These are phyloP conservation scores for Tichodroma muraria DNA, from an alignment of 2,113 vertebrate genomes.

Conservation along the genomic window DNA sequence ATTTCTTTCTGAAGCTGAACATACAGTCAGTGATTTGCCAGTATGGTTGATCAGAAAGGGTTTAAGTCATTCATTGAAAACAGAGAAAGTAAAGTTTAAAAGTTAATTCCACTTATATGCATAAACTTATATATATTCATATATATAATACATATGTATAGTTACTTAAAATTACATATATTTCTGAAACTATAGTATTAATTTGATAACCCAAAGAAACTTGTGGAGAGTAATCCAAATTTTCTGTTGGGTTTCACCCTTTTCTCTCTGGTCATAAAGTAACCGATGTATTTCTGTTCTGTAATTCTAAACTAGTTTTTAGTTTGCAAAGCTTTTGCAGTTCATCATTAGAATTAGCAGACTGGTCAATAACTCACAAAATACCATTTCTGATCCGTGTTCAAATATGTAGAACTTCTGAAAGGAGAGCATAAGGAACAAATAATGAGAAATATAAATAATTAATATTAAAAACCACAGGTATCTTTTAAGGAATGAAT, in stretches of 20 bases:
- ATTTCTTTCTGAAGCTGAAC: not conserved
- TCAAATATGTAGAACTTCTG: not conserved
- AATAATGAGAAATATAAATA: not conserved
- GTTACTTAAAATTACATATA: not conserved
- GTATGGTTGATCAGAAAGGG: not conserved
- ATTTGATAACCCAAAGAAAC: not conserved
- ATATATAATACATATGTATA: not conserved
- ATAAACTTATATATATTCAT: not conserved
- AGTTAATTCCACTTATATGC: not conserved
- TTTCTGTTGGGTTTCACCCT: not conserved
- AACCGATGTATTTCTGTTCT: no score
- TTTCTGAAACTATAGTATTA: not conserved
- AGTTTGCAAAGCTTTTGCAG: not conserved
- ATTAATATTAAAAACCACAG: not conserved
- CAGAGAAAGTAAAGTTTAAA: not conserved
- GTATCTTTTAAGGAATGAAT: not conserved
- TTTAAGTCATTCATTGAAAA: not conserved
- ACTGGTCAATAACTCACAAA: not conserved
- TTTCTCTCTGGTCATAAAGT: not conserved
- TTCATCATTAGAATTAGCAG: not conserved
- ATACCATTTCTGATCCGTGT: not conserved
- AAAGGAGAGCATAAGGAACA: not conserved
- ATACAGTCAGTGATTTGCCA: not conserved
- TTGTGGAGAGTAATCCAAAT: not conserved
- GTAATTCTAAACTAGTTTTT: no score